phyloP scores from a whole-genome alignment of 2,797 vertebrate genomes.

The Micropoecilia bifurca region DNA sequence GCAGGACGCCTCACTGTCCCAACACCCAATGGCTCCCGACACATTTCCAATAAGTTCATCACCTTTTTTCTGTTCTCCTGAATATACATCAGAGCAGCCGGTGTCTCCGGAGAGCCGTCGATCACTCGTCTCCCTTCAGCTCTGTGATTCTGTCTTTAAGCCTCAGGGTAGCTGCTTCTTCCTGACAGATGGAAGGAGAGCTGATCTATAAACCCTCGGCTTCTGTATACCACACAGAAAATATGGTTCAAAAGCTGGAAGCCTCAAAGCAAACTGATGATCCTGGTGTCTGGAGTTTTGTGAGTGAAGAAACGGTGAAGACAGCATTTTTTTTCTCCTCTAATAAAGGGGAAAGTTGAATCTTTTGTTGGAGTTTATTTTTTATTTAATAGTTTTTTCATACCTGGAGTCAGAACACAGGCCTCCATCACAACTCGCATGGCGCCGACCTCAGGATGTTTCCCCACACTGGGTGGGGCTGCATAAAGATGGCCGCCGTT shows the following conservation, averaged over 20 bases:
- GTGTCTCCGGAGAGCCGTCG: slow-evolving; percentile 54
- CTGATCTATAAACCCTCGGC: slow-evolving; percentile 46
- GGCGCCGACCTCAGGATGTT: background rate
- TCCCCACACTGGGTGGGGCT: background rate
- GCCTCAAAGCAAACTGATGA: slow-evolving; percentile 17
- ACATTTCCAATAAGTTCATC: slow-evolving; percentile 80
- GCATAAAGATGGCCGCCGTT: background rate
- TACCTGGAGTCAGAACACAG: background rate
- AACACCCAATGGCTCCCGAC: slow-evolving; percentile 78
- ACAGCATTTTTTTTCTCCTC: slow-evolving; percentile 34
- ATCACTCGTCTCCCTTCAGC: slow-evolving; percentile 45
- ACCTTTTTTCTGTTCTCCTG: slow-evolving; percentile 77
- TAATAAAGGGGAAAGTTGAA: slow-evolving; percentile 6
- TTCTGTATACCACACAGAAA: slow-evolving; percentile 22
- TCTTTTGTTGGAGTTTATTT: slow-evolving; percentile 6
- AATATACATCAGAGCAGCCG: slow-evolving; percentile 76
- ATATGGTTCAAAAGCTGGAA: slow-evolving; percentile 31
- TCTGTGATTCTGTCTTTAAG: slow-evolving; percentile 51
- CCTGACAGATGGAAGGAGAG: slow-evolving; percentile 52
- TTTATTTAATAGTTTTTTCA: background rate
- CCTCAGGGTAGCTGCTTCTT: slow-evolving; percentile 38
- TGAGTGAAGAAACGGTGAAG: slow-evolving; percentile 40
- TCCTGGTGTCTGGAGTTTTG: slow-evolving; percentile 16
- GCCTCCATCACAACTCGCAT: background rate
- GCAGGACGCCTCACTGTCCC: slow-evolving; percentile 61